A percentile compares a stretch with the other conserved stretches of the same genome.
These are phyloP conservation scores for Homarus gammarus DNA, from an alignment of 2,888 invertebrate genomes.

Conservation along the genomic window DNA sequence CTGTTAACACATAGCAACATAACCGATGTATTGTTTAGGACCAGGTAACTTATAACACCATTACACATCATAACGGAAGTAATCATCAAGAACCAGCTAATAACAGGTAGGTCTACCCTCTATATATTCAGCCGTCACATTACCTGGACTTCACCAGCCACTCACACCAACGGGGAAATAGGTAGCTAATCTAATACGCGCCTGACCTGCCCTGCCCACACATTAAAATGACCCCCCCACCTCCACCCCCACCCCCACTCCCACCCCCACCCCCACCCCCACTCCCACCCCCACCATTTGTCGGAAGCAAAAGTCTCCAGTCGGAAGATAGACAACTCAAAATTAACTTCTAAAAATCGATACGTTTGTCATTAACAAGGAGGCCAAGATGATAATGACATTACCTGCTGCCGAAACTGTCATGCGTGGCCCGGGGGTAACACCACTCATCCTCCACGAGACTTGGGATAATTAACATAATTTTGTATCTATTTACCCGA, in stretches of 20 bases:
- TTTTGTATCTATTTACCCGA: slow-evolving; percentile 22
- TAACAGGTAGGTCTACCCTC: too few species aligned
- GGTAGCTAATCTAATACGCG: slow-evolving; percentile 24
- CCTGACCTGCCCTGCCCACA: neutral
- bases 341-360: slow-evolving; percentile 59
- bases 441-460: slow-evolving; percentile 4
- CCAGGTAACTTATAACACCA: too few species aligned
- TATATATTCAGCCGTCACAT: too few species aligned
- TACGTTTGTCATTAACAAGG: slow-evolving; percentile 51
- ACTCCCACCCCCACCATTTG: too few species aligned
- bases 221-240: slow-evolving; percentile 35
- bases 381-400: slow-evolving; percentile 32
- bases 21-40: too few species aligned
- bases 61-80: too few species aligned
- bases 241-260: too few species aligned
- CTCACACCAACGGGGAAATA: neutral
- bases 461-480: slow-evolving; percentile 40
- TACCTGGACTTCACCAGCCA: too few species aligned
- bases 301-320: slow-evolving; percentile 22
- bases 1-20: too few species aligned
- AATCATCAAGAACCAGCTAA: too few species aligned
- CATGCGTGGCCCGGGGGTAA: slow-evolving; percentile 18
- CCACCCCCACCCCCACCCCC: too few species aligned
- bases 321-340: slow-evolving; percentile 60
- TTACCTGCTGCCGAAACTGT: slow-evolving; percentile 56